Conservation (phyloP, 2,888 invertebrate genomes). For the Anthoptus insignis region DNA sequence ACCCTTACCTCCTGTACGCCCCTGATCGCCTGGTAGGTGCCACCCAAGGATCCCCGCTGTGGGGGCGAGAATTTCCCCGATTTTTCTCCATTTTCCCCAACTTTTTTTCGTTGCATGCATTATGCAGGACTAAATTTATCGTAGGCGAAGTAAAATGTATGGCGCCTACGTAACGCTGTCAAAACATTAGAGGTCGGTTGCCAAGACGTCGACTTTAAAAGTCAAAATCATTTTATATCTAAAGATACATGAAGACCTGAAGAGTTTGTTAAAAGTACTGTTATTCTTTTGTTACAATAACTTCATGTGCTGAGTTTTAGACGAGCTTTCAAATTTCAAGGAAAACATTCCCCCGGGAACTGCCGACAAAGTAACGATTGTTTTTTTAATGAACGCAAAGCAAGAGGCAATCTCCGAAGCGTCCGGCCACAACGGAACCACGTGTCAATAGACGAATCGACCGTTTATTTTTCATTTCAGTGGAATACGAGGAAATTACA, state of each 20-base stretch:
- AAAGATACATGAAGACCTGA: too few species aligned
- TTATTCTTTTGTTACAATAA: background rate
- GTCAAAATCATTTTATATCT: too few species aligned
- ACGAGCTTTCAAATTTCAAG: background rate
- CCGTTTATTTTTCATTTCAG: constrained; percentile 76
- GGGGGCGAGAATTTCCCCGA: constrained; percentile 72
- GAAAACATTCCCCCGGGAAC: constrained; percentile 28
- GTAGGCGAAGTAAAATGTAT: constrained; percentile 74
- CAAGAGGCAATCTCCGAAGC: constrained; percentile 50
- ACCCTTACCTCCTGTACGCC: constrained; percentile 65
- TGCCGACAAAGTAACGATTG: constrained; percentile 30
- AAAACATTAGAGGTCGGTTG: constrained; percentile 13
- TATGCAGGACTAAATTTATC: constrained; percentile 80
- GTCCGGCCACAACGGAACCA: constrained; percentile 57
- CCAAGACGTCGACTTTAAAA: background rate
- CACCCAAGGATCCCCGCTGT: constrained; percentile 71
- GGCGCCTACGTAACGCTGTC: constrained; percentile 27
- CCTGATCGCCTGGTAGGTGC: constrained; percentile 78
- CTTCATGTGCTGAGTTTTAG: constrained; percentile 1
- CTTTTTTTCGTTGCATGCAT: constrained; percentile 72
- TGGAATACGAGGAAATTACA: constrained; percentile 81
- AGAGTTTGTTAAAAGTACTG: background rate
- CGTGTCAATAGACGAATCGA: constrained; percentile 68
- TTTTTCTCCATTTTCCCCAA: constrained; percentile 73
- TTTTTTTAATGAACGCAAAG: constrained; percentile 46